These are phyloP conservation scores for Myiagra hebetior DNA, from an alignment of 2,113 vertebrate genomes.

Conservation along the genomic window DNA sequence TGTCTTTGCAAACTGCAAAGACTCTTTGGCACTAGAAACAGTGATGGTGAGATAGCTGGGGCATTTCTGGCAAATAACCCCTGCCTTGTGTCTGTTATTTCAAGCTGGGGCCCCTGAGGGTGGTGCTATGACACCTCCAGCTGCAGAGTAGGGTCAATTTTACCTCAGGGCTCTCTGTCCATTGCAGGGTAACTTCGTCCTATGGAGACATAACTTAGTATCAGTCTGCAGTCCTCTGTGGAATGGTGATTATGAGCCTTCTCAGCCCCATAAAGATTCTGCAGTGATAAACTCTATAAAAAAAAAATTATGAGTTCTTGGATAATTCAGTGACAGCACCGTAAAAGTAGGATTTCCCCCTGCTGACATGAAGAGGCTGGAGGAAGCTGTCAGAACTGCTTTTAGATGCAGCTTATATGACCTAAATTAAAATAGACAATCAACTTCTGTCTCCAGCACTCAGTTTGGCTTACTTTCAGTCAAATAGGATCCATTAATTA, in stretches of 20 bases:
- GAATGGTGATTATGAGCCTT: not conserved
- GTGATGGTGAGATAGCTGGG: not conserved
- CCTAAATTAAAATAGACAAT: not conserved
- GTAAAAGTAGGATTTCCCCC: not conserved
- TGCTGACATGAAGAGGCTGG: not conserved
- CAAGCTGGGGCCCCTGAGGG: not conserved
- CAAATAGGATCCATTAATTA: not conserved
- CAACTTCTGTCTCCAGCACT: not conserved
- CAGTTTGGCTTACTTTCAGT: not conserved
- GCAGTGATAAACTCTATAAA: not conserved
- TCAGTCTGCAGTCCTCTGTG: not conserved
- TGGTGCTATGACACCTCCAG: not conserved
- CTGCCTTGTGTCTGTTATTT: not conserved
- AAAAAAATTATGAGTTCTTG: not conserved
- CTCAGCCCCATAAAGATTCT: not conserved
- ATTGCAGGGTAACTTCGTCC: not conserved
- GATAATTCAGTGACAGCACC: not conserved
- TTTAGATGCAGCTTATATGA: not conserved
- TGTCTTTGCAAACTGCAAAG: not conserved
- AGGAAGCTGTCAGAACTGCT: not conserved
- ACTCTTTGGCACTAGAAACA: not conserved
- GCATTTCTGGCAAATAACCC: rapidly evolving
- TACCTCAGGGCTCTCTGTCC: not conserved
- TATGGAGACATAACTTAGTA: not conserved
- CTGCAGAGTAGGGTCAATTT: not conserved